phyloP scores from a whole-genome alignment of 2,888 invertebrate species.

The Pseudoips prasinana region DNA sequence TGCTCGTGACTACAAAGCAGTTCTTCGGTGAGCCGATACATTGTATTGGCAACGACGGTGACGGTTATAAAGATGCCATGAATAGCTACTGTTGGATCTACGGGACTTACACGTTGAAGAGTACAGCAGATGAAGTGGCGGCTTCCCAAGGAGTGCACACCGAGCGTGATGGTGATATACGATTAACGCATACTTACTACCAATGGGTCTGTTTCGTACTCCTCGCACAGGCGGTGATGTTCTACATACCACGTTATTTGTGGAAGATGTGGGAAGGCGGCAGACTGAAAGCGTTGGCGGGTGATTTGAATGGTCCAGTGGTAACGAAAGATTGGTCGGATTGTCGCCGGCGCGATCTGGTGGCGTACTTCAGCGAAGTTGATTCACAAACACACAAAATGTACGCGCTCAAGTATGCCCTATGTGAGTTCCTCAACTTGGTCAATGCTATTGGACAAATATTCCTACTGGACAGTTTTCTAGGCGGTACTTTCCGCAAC shows the following conservation, averaged over 20 bases:
- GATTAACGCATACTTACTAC: constrained; percentile 84
- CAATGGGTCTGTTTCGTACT: constrained; percentile 88
- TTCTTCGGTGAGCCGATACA: constrained; percentile 93
- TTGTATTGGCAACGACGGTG: constrained; percentile 82
- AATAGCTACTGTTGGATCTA: constrained; percentile 91
- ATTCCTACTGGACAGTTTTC: constrained; percentile 84
- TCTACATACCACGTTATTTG: constrained; percentile 86
- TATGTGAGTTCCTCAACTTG: constrained; percentile 89
- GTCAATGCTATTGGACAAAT: constrained; percentile 87
- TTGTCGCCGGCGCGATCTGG: constrained; percentile 76
- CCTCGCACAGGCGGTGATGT: constrained; percentile 84
- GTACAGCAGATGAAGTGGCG: constrained; percentile 69
- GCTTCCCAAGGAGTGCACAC: constrained; percentile 79
- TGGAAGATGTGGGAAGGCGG: constrained; percentile 89
- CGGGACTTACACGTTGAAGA: constrained; percentile 85
- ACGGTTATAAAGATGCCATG: constrained; percentile 81
- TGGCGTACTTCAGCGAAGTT: constrained; percentile 80
- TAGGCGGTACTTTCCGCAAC: constrained; percentile 82
- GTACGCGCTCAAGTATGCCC: constrained; percentile 85
- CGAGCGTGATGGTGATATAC: constrained; percentile 63
- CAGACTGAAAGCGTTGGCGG: constrained; percentile 80
- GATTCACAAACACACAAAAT: constrained; percentile 82
- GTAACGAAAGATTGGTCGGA: constrained; percentile 77
- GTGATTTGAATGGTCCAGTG: constrained; percentile 81
- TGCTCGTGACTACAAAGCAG: constrained; percentile 90